These are phyloP conservation scores for Phylloscopus collybita DNA, from an alignment of 2,797 vertebrate species.

Conservation along the genomic window DNA sequence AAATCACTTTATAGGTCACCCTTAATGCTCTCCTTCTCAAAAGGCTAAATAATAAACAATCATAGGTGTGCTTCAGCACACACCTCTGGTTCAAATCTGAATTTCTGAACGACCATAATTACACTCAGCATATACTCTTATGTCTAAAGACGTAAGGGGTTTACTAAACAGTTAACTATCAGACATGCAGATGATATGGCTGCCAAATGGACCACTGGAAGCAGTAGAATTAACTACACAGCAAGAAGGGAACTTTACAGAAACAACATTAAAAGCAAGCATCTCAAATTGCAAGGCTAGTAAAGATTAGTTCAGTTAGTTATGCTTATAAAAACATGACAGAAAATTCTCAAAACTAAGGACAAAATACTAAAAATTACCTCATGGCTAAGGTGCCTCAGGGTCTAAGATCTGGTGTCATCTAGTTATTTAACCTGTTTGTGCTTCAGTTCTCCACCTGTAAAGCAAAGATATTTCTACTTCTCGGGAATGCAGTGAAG, in stretches of 20 bases:
- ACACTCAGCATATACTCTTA: background rate
- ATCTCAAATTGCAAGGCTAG: background rate
- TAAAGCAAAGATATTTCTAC: background rate
- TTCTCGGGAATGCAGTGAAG: background rate
- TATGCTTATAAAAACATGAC: background rate
- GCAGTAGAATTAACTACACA: background rate
- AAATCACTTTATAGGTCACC: background rate
- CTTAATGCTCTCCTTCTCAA: background rate
- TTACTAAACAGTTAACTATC: background rate
- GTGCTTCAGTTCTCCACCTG: background rate
- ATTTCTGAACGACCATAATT: background rate
- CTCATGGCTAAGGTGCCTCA: background rate
- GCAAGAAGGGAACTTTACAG: background rate
- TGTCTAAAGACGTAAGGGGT: background rate
- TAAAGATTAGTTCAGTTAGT: background rate
- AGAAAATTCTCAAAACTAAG: background rate
- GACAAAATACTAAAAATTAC: background rate
- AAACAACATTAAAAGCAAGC: background rate
- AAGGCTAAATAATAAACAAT: background rate
- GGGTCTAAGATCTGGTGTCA: background rate
- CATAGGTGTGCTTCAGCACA: background rate
- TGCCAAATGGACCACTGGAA: background rate
- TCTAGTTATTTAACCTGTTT: background rate
- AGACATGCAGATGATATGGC: accelerated
- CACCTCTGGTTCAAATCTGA: background rate